Conservation (phyloP, 2,113 vertebrate species). For the Pongo abelii region DNA sequence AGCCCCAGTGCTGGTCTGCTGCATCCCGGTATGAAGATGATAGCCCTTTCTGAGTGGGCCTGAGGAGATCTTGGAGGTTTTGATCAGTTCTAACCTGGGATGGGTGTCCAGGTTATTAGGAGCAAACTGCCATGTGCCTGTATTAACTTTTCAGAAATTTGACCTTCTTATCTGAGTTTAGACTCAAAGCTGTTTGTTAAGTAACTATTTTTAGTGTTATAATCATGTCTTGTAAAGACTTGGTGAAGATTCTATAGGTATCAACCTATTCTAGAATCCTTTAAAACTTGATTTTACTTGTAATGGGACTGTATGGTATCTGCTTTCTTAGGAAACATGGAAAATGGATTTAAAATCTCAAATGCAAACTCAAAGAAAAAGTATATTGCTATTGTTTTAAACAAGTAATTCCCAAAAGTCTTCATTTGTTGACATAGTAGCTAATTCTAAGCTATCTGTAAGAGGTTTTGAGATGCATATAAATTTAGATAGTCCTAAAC, state of each 20-base stretch:
- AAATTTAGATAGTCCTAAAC: not conserved
- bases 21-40: not conserved
- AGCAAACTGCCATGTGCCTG: not conserved
- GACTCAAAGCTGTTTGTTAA: not conserved
- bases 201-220: constrained; percentile 13
- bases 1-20: not conserved
- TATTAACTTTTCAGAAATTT: not conserved
- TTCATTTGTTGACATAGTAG: constrained; percentile 12
- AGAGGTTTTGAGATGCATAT: not conserved
- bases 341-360: constrained; percentile 49
- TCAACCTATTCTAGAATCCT: not conserved
- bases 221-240: not conserved
- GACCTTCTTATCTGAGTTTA: not conserved
- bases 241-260: not conserved
- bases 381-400: constrained; percentile 44
- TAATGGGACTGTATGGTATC: not conserved
- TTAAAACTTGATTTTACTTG: constrained; percentile 56
- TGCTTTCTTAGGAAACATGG: constrained; percentile 37
- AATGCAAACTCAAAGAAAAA: constrained; percentile 51
- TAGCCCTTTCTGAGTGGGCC: not conserved
- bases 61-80: not conserved
- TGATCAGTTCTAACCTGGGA: not conserved
- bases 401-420: not conserved
- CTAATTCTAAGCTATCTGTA: not conserved
- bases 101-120: not conserved